Conservation (phyloP, 2,888 invertebrate genomes). For the Xestia ashworthii region DNA sequence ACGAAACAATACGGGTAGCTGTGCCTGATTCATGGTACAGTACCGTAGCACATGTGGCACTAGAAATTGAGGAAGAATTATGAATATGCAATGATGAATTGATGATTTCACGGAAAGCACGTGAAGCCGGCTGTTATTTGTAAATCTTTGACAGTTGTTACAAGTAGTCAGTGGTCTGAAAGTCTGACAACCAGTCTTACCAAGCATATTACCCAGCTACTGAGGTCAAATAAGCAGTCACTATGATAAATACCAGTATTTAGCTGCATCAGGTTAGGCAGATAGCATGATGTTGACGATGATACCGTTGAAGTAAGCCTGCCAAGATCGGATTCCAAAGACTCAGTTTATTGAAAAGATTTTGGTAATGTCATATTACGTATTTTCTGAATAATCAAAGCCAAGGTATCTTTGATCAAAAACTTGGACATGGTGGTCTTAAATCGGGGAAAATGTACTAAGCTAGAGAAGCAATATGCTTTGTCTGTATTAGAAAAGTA, state of each 20-base stretch:
- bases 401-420: background rate
- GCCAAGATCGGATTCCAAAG: background rate
- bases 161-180: background rate
- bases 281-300: background rate
- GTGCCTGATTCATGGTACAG: conserved; percentile 47
- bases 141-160: background rate
- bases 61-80: conserved; percentile 15
- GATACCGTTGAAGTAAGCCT: background rate
- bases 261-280: background rate
- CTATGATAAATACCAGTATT: background rate
- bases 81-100: conserved; percentile 11
- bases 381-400: background rate
- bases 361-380: background rate
- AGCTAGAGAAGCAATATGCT: background rate
- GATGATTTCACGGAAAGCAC: background rate
- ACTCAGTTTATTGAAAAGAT: background rate
- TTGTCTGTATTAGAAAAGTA: background rate
- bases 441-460: background rate
- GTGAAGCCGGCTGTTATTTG: background rate
- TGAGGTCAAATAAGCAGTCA: background rate
- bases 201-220: background rate
- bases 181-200: background rate
- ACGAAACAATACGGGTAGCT: conserved; percentile 49
- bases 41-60: background rate
- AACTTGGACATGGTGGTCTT: background rate